Conservation (phyloP, 1,140 invertebrate genomes). For the Conus ventricosus region DNA sequence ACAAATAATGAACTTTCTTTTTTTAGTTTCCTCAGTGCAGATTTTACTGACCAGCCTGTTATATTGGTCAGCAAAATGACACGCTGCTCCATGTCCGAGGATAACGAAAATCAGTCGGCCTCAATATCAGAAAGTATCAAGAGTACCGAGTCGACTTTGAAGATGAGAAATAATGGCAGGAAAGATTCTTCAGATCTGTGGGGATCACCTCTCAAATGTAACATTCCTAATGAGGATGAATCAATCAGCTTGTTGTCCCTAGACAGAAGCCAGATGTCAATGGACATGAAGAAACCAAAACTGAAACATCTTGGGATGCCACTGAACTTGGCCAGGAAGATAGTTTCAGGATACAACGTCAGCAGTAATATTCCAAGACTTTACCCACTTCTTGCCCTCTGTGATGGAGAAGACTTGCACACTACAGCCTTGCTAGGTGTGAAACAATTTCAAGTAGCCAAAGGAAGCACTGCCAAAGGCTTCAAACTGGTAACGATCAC, state of each 20-base stretch:
- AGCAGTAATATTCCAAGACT: constrained; percentile 3
- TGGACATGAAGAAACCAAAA: background rate
- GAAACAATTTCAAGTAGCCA: constrained; percentile 13
- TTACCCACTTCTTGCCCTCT: constrained; percentile 36
- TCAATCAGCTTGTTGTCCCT: background rate
- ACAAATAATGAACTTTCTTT: constrained; percentile 18
- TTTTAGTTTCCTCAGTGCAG: background rate
- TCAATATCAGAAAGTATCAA: background rate
- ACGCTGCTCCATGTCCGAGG: background rate
- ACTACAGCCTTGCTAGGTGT: constrained; percentile 31
- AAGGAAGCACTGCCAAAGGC: background rate
- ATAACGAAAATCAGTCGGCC: background rate
- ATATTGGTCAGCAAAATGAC: constrained; percentile 24
- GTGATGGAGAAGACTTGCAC: constrained; percentile 43
- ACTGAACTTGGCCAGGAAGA: constrained; percentile 17
- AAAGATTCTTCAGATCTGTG: constrained; percentile 13
- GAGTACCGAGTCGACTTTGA: background rate
- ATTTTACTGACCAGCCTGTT: constrained; percentile 24
- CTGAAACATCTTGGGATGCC: constrained; percentile 35
- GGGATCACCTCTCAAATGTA: constrained; percentile 30
- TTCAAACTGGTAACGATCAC: constrained; percentile 7
- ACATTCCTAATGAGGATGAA: constrained; percentile 9
- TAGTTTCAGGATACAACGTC: constrained; percentile 39
- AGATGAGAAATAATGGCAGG: background rate
- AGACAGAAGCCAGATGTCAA: constrained; percentile 1